A percentile compares a stretch with the other conserved stretches of the same genome.
phyloP scores from a whole-genome alignment of 2,113 vertebrate genomes.

The Acrocephalus kingi region DNA sequence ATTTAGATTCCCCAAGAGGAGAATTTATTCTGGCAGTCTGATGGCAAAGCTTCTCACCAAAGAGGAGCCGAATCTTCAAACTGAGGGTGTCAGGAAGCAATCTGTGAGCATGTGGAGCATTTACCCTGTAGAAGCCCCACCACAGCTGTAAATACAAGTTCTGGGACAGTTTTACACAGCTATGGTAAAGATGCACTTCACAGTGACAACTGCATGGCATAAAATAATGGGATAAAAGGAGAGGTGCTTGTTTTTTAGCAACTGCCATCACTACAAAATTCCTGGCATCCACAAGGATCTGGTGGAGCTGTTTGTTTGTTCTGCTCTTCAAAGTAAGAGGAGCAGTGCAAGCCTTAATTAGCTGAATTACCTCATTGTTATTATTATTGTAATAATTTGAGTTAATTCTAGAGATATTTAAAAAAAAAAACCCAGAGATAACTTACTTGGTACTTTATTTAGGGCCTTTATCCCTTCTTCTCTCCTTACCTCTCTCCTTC shows the following conservation, averaged over 20 bases:
- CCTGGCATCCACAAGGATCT: rapidly evolving
- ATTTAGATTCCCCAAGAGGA: not conserved
- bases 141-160: not conserved
- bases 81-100: not conserved
- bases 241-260: not conserved
- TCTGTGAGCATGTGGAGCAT: not conserved
- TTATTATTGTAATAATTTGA: not conserved
- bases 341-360: not conserved
- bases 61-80: not conserved
- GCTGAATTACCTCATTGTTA: not conserved
- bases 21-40: not conserved
- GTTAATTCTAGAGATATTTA: not conserved
- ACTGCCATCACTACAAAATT: not conserved
- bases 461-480: not conserved
- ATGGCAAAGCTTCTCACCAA: not conserved
- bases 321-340: not conserved
- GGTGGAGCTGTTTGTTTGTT: not conserved
- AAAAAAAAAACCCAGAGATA: not conserved
- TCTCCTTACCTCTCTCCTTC: not conserved
- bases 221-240: not conserved
- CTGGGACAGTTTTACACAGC: not conserved
- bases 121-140: not conserved
- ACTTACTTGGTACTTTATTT: not conserved
- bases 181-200: not conserved
- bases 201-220: not conserved